Evolutionary conservation across 2,797 vertebrate genomes (phyloP).

Genomic region (Poecilia picta): DNA sequence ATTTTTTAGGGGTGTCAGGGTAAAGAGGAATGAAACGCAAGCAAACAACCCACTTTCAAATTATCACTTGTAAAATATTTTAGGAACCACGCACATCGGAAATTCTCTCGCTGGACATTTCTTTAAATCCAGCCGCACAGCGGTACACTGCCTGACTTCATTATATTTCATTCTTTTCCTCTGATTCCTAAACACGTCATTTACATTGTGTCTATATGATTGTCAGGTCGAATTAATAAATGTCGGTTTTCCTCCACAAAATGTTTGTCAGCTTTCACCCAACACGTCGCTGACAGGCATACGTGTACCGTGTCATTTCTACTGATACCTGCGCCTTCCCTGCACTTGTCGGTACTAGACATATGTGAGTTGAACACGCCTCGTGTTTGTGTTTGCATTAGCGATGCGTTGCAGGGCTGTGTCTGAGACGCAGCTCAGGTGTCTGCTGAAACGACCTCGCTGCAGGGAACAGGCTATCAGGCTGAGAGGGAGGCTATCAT

Average conservation of each 20-base stretch:
- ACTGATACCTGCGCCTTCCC: conserved; percentile 53
- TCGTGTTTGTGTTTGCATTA: conserved; percentile 64
- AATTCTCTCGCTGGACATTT: no score
- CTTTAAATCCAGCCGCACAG: background rate
- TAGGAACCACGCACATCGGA: background rate
- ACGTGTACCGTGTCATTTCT: conserved; percentile 46
- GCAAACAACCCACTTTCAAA: background rate
- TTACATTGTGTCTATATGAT: conserved; percentile 29
- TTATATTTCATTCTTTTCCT: background rate
- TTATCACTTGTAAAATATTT: no score
- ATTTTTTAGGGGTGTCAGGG: background rate
- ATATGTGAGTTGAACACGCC: conserved; percentile 50
- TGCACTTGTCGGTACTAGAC: conserved; percentile 57
- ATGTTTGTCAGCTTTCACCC: conserved; percentile 35
- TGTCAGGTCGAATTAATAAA: conserved; percentile 53
- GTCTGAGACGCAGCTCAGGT: conserved; percentile 74
- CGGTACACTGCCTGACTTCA: background rate
- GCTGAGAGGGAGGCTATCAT: conserved; percentile 80
- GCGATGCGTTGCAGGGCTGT: conserved; percentile 63
- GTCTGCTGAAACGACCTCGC: conserved; percentile 79
- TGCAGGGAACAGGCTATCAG: conserved; percentile 81
- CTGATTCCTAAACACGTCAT: conserved; percentile 18
- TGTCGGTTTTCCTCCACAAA: conserved; percentile 40
- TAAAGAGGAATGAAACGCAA: background rate
- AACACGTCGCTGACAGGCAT: conserved; percentile 39